Percentiles rank a stretch among this genome's conserved stretches.
phyloP scores from a whole-genome alignment of 2,888 invertebrate species.

The Hypsopygia costalis region DNA sequence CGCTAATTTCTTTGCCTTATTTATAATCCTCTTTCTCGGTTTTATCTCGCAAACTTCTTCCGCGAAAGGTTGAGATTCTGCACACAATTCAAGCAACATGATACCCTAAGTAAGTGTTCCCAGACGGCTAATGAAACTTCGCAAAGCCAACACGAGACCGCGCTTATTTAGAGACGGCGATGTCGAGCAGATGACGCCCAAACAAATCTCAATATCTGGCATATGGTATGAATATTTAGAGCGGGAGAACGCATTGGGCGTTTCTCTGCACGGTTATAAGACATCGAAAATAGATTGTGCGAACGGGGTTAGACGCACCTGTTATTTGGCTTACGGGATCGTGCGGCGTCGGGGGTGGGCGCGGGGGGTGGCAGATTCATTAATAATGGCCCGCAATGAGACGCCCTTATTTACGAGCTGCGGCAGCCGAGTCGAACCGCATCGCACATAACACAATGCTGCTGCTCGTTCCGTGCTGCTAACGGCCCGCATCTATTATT shows the following conservation, averaged over 20 bases:
- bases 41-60: slow-evolving; percentile 30
- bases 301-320: slow-evolving; percentile 80
- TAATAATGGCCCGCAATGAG: slow-evolving; percentile 78
- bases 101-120: slow-evolving; percentile 63
- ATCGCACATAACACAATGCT: slow-evolving; percentile 40
- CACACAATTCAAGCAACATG: slow-evolving; percentile 59
- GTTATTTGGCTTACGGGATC: slow-evolving; percentile 73
- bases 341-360: slow-evolving; percentile 49
- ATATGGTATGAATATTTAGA: slow-evolving; percentile 79
- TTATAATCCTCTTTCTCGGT: slow-evolving; percentile 27
- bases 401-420: slow-evolving; percentile 77
- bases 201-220: slow-evolving; percentile 78
- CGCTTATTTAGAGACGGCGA: slow-evolving; percentile 66
- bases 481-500: slow-evolving; percentile 4
- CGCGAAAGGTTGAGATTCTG: slow-evolving; percentile 35
- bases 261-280: slow-evolving; percentile 75
- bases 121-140: slow-evolving; percentile 71
- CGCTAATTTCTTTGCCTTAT: slow-evolving; percentile 27
- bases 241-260: slow-evolving; percentile 67
- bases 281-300: slow-evolving; percentile 80
- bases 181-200: slow-evolving; percentile 75
- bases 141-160: slow-evolving; percentile 61
- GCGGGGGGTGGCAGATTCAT: slow-evolving; percentile 67
- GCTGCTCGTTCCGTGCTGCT: slow-evolving; percentile 22
- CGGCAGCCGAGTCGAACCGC: slow-evolving; percentile 62